phyloP scores from a whole-genome alignment of 2,888 invertebrate genomes.

The Aradus depressus region DNA sequence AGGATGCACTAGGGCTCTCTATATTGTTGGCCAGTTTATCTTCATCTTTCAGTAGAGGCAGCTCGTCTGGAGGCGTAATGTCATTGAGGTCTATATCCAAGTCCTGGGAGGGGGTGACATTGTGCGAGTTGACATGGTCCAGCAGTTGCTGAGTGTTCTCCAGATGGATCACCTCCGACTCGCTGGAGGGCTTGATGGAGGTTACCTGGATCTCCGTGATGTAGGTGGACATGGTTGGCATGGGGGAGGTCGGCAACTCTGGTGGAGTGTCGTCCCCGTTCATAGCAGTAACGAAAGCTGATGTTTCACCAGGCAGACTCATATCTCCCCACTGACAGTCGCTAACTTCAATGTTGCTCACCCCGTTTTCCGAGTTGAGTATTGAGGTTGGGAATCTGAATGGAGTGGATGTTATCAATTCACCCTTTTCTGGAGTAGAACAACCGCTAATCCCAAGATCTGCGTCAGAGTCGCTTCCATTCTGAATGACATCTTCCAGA shows the following conservation, averaged over 20 bases:
- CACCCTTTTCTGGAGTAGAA: constrained; percentile 28
- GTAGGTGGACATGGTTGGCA: constrained; percentile 42
- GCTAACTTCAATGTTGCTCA: constrained; percentile 26
- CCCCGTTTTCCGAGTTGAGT: constrained; percentile 17
- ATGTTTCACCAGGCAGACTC: constrained; percentile 27
- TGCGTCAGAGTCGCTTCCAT: constrained; percentile 28
- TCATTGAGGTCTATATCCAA: too few relatives aligned
- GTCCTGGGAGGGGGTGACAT: too few relatives aligned
- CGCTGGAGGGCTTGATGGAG: constrained; percentile 31
- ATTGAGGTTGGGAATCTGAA: constrained; percentile 23
- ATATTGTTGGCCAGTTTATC: background rate
- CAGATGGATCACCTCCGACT: constrained; percentile 21
- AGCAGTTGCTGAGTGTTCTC: constrained; percentile 23
- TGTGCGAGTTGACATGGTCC: constrained; percentile 24
- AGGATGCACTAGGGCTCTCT: too few relatives aligned
- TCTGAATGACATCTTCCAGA: constrained; percentile 51
- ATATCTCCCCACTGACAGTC: constrained; percentile 26
- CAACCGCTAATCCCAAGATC: constrained; percentile 28
- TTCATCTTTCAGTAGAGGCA: too few relatives aligned
- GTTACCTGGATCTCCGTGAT: constrained; percentile 61
- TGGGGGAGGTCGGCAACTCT: constrained; percentile 38
- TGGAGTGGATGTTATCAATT: constrained; percentile 28
- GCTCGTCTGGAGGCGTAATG: too few relatives aligned
- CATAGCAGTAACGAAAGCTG: constrained; percentile 21
- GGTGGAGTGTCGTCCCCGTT: constrained; percentile 34